Base-by-base conservation (phyloP, 2,888 invertebrate genomes). In the Allacma fusca region DNA sequence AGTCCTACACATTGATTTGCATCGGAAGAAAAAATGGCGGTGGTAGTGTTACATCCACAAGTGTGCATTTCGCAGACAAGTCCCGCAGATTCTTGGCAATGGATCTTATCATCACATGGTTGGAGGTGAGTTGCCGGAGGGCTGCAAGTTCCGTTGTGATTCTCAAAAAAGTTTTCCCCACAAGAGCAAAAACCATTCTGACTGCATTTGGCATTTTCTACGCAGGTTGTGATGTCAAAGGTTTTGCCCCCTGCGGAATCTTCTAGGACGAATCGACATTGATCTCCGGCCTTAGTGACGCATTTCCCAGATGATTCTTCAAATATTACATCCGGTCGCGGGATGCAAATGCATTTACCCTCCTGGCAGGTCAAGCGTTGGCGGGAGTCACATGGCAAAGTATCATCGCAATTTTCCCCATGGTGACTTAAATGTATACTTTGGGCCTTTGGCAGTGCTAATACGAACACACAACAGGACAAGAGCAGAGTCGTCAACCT, bases 231-330 rank as follows among this genome's bases (percentile, higher is more conserved):
- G 24, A 24, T 12, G 0, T 73, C 73, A 24, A 62, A 64, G 21
- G 24, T 1, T 50, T 16, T 5, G 50, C 50, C 16, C 16, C 50
- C 50, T 9, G 4, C 50, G 7, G 19, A 50, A n/a, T 50, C 7
- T 23, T 72, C 72, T 19, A 59, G 23, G n/a, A 62, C 62, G 24
- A 34, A 73, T 13, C n/a, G 29, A 40, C 73, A 73, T 12, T 64
- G 19, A 1, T 71, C 71, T 21, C 76, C 76, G 1, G 70, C 70
- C 26, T 76, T 76, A 0, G 76, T 71, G 23, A 65, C 76, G 65
- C 76, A 76, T 62, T 71, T 70, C 4, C 44, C 44, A 1, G 7
- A 1, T 5, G 19, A 23, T 16, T 5, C 0, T 19, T 71, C 76
- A 23, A 29, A 76, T 0, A 71, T 7, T 64, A 71, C 71, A 62